phyloP scores from a whole-genome alignment of 35 echinoderm and acorn worm species.

The Heliocidaris tuberculata region DNA sequence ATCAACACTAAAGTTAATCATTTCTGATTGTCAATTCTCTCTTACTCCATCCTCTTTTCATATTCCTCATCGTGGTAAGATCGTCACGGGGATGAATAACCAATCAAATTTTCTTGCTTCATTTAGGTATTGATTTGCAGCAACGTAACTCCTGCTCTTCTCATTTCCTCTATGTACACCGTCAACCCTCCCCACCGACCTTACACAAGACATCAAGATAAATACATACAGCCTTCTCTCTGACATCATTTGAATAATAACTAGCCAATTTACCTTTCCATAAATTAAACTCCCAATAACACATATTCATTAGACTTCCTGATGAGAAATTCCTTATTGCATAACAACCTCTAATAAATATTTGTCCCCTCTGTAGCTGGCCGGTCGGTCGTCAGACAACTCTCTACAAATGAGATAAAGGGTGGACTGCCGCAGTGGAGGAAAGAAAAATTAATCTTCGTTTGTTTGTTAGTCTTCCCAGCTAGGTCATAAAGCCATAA shows the following conservation, averaged over 20 bases:
- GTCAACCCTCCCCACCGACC: background rate
- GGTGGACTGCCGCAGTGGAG: background rate
- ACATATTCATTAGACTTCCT: slow-evolving; percentile 53
- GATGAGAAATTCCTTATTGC: slow-evolving; percentile 37
- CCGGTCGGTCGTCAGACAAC: background rate
- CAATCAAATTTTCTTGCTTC: slow-evolving; percentile 9
- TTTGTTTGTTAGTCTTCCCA: background rate
- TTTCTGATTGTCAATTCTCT: background rate
- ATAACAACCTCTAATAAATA: slow-evolving; percentile 45
- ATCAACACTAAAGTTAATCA: background rate
- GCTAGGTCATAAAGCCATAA: slow-evolving; percentile 2
- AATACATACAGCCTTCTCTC: background rate
- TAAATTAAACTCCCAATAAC: slow-evolving; percentile 43
- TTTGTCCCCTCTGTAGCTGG: background rate
- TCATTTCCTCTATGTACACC: background rate
- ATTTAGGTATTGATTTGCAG: slow-evolving; percentile 13
- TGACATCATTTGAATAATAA: slow-evolving; percentile 46
- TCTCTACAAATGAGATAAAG: background rate
- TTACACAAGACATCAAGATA: background rate
- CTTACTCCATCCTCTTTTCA: background rate
- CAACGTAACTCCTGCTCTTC: background rate
- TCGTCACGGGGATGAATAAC: background rate
- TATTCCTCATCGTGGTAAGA: background rate
- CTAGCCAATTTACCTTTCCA: slow-evolving; percentile 50
- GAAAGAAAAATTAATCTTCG: slow-evolving; percentile 7